Base-by-base conservation (phyloP, 2,797 vertebrate species). In the Sternotherus odoratus region DNA sequence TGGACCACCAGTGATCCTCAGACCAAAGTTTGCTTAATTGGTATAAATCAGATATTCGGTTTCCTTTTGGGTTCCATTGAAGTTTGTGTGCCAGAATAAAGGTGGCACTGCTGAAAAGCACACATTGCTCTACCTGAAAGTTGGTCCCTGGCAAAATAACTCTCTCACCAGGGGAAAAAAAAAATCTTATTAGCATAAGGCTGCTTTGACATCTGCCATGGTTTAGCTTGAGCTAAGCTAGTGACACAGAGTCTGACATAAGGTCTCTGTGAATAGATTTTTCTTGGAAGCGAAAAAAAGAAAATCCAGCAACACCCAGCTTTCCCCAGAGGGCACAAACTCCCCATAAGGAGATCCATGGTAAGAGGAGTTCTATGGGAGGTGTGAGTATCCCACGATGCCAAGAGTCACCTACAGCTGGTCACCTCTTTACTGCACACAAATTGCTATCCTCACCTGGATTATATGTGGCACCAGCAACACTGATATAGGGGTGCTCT, bases 191-290 rank as follows among this genome's bases (percentile, higher is more conserved):
- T 86, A 78, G 49, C 30, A 48, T 57, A 88, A 69, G 50, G 16
- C 48, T 72, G 16, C 66, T 91, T 92, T 85, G 48, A 77, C 57
- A 90, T 46, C 77, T 86, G 39, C 77, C 74, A 7, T 30, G 77
- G 46, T 51, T 92, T 82, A 56, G 84, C 66, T 83, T 86, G 57
- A 93, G 74, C 83, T 91, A 90, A 83, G 83, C 80, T 79, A 23
- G 87, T 79, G 85, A 72, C 80, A 83, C 30, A 87, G 54, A 82
- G 13, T 6, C 46, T 53, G 92, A 49, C 5, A 79, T 9, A 21
- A 33, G 66, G 50, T 57, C 24, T 74, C 94, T 91, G 48, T 77
- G 43, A 91, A 43, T 16, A 86, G 82, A 66, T 39, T 46, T 26
- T 78, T 90, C 49, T 36, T 43, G 51, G 72, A 54, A 88, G 46